phyloP scores from a whole-genome alignment of 2,113 vertebrate genomes.

The Tinamus guttatus region DNA sequence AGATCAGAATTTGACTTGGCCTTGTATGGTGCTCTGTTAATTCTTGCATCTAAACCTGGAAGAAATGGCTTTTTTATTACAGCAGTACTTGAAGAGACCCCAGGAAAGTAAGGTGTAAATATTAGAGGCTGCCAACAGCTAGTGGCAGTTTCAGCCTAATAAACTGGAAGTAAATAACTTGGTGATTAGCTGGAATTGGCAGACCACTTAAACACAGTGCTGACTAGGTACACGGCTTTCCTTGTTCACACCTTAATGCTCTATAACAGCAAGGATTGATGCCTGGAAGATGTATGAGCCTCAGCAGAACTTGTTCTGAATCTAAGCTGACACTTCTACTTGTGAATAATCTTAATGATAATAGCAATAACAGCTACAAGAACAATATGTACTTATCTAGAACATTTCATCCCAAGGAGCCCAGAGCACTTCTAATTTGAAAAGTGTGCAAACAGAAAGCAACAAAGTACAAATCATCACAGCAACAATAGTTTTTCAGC shows the following conservation, averaged over 20 bases:
- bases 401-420: slow-evolving; percentile 8
- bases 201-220: slow-evolving; percentile 54
- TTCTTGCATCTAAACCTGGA: slow-evolving; percentile 58
- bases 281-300: slow-evolving; percentile 30
- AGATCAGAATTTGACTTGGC: slow-evolving; percentile 66
- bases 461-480: not conserved
- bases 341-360: slow-evolving; percentile 31
- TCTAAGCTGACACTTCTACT: slow-evolving; percentile 22
- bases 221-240: slow-evolving; percentile 31
- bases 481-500: not conserved
- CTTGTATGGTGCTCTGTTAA: slow-evolving; percentile 46
- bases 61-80: slow-evolving; percentile 68
- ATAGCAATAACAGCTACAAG: not conserved
- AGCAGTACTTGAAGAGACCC: slow-evolving; percentile 75
- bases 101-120: slow-evolving; percentile 79
- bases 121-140: slow-evolving; percentile 73
- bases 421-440: slow-evolving; percentile 19
- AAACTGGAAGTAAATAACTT: slow-evolving; percentile 81
- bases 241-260: slow-evolving; percentile 20
- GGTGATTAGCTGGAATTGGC: slow-evolving; percentile 77
- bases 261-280: slow-evolving; percentile 2
- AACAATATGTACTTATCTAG: not conserved
- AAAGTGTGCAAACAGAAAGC: not conserved
- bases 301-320: slow-evolving; percentile 36
- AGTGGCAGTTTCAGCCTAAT: slow-evolving; percentile 84